Conservation (phyloP, 2,113 vertebrate species). For the Oreochromis spilurus region DNA sequence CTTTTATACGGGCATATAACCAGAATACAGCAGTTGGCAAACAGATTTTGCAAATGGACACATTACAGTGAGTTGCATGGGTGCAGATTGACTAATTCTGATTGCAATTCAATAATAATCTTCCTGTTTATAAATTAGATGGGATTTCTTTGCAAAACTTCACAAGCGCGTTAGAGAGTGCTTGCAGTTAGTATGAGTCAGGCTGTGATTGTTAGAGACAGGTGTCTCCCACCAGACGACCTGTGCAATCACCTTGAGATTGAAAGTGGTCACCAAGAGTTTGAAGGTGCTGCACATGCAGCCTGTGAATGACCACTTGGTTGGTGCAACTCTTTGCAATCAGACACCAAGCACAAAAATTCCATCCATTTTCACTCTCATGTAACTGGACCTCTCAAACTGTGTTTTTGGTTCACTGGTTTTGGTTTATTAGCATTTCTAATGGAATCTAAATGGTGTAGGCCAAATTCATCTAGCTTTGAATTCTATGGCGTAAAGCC, state of each 20-base stretch:
- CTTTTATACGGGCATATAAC: not conserved
- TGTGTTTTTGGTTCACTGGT: not conserved
- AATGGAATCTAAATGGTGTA: not conserved
- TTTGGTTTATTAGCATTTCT: not conserved
- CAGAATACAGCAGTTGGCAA: not conserved
- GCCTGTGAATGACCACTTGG: not conserved
- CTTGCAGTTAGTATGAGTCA: not conserved
- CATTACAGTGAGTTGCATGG: rapidly evolving
- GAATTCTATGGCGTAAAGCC: not conserved
- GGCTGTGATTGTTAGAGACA: not conserved
- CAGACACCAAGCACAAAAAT: not conserved
- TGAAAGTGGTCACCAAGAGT: not conserved
- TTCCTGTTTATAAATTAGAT: not conserved
- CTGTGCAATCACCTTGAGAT: not conserved
- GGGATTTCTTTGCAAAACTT: not conserved
- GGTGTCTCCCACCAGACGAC: not conserved
- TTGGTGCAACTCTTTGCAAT: not conserved
- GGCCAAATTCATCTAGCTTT: not conserved
- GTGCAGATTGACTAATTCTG: not conserved
- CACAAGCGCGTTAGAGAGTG: not conserved
- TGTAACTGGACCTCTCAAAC: not conserved
- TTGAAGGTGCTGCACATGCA: not conserved
- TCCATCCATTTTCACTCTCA: not conserved
- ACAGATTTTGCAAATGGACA: not conserved
- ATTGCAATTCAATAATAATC: not conserved